Conservation (phyloP, 1,140 invertebrate species). For the Meloidogyne chitwoodi region DNA sequence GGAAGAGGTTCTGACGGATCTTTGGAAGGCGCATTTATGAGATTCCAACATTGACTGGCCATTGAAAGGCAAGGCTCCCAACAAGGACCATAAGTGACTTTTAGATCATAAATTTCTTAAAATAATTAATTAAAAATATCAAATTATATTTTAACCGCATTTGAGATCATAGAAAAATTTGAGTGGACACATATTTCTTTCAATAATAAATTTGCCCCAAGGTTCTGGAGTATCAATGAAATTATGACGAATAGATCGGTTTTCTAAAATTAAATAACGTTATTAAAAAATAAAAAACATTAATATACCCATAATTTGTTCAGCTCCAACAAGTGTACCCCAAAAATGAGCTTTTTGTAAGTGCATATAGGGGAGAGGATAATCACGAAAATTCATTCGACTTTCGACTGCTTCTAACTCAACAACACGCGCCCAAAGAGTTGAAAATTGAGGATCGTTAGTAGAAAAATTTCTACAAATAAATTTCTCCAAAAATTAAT, state of each 20-base stretch:
- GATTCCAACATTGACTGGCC: constrained; percentile 76
- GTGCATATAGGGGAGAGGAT: constrained; percentile 72
- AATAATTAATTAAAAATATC: constrained; percentile 1
- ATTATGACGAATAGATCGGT: constrained; percentile 41
- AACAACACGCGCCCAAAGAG: constrained; percentile 84
- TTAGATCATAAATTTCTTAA: constrained; percentile 77
- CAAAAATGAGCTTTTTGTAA: constrained; percentile 72
- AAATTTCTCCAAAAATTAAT: constrained; percentile 6
- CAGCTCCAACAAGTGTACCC: constrained; percentile 82
- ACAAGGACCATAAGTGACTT: constrained; percentile 90
- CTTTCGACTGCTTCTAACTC: constrained; percentile 75
- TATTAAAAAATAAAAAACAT: neutral
- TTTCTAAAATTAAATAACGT: constrained; percentile 29
- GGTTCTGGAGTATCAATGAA: constrained; percentile 64
- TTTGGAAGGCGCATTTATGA: constrained; percentile 77
- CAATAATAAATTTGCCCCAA: constrained; percentile 63
- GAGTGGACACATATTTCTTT: constrained; percentile 79
- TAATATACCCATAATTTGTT: constrained; percentile 69
- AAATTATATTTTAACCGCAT: constrained; percentile 65
- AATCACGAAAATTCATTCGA: constrained; percentile 86
- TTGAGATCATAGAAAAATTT: constrained; percentile 98
- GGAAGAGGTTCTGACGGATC: constrained; percentile 88
- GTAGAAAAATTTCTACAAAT: constrained; percentile 77
- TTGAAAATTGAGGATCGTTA: constrained; percentile 81
- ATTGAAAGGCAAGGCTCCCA: constrained; percentile 97